Conservation (phyloP, 2,797 vertebrate species). For the Nyctalus aviator region DNA sequence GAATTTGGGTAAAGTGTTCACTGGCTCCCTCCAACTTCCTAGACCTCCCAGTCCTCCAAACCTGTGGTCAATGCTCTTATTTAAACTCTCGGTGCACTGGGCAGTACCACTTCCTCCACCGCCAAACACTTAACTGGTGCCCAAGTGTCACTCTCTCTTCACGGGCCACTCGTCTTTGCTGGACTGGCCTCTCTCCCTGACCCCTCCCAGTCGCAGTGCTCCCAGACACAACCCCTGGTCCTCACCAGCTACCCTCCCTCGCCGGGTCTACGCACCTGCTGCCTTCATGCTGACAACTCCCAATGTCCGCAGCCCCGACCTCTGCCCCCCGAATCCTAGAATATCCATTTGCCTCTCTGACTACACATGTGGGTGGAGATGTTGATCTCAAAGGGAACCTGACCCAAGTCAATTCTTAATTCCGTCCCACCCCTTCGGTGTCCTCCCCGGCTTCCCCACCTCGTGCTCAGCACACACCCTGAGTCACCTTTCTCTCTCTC, state of each 20-base stretch:
- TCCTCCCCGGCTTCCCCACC: background rate
- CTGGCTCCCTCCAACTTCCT: background rate
- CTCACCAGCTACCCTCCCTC: background rate
- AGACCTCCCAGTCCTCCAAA: background rate
- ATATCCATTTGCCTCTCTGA: fast-evolving
- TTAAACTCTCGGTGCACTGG: background rate
- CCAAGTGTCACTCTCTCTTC: background rate
- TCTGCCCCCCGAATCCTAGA: background rate
- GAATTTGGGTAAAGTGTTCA: background rate
- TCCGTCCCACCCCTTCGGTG: fast-evolving
- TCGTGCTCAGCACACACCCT: fast-evolving
- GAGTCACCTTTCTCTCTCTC: background rate
- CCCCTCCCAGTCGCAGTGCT: fast-evolving
- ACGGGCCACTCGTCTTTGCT: fast-evolving
- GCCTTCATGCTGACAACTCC: background rate
- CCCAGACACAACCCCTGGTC: background rate
- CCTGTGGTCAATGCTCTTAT: background rate
- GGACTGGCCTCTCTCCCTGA: background rate
- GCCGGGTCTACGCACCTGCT: background rate
- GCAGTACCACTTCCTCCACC: background rate
- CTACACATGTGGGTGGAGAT: too few relatives aligned
- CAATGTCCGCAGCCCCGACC: background rate
- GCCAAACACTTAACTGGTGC: background rate
- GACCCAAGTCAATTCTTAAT: background rate
- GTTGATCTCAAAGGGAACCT: background rate